Conservation (phyloP, 1,140 invertebrate genomes). For the Drosophila pachea region DNA sequence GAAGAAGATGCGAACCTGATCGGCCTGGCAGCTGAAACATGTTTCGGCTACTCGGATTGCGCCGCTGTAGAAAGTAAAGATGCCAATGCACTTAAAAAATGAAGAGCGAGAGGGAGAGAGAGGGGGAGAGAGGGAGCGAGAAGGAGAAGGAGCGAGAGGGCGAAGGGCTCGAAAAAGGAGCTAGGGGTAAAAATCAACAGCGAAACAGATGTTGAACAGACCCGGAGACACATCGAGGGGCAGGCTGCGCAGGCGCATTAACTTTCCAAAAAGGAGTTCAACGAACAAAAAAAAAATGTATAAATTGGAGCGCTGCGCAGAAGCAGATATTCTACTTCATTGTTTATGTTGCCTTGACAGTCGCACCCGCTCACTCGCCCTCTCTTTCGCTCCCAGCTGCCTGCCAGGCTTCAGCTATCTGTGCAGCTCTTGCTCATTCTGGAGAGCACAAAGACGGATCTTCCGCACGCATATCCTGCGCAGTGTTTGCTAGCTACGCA, state of each 20-base stretch:
- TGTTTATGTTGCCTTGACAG: slow-evolving; percentile 1
- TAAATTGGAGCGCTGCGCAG: slow-evolving; percentile 65
- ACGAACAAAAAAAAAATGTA: slow-evolving; percentile 30
- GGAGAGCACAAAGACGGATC: slow-evolving; percentile 24
- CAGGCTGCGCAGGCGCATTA: slow-evolving; percentile 43
- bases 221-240: slow-evolving; percentile 19
- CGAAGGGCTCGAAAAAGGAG: too few species aligned
- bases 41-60: slow-evolving; percentile 50
- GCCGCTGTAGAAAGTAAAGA: slow-evolving; percentile 64
- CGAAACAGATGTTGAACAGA: slow-evolving; percentile 72
- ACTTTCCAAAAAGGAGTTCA: slow-evolving; percentile 62
- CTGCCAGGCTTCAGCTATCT: not conserved
- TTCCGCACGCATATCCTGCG: slow-evolving; percentile 54
- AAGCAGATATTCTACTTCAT: slow-evolving; percentile 40
- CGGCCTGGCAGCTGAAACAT: slow-evolving; percentile 68
- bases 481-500: slow-evolving; percentile 23
- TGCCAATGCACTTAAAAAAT: slow-evolving; percentile 62
- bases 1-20: slow-evolving; percentile 54
- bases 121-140: slow-evolving; percentile 32
- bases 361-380: too few species aligned
- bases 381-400: not conserved
- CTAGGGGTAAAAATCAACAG: slow-evolving; percentile 47
- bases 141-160: slow-evolving; percentile 1
- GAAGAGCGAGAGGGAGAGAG: slow-evolving; percentile 3
- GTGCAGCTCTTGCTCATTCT: not conserved